Evolutionary conservation across 1,140 invertebrate genomes (phyloP).

Genomic region (Papilio machaon): DNA sequence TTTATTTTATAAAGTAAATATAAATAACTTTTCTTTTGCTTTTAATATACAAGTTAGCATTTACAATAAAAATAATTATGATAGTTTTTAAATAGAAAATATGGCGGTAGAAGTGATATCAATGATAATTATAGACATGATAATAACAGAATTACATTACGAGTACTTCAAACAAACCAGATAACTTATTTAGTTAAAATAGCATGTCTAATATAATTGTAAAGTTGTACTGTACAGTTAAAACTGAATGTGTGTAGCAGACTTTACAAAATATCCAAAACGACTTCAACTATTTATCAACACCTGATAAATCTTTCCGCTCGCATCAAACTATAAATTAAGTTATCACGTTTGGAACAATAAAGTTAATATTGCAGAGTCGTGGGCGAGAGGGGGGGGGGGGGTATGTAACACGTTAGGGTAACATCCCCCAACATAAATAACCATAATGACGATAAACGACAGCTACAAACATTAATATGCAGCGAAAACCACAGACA

Average conservation of each 20-base stretch:
- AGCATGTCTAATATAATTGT: too few species aligned
- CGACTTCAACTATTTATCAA: not conserved
- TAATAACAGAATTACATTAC: too few species aligned
- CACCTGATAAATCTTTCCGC: not conserved
- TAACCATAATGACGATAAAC: conserved; percentile 12
- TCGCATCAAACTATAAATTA: not conserved
- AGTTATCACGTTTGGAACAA: conserved; percentile 6
- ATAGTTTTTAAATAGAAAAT: too few species aligned
- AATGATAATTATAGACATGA: too few species aligned
- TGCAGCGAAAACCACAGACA: conserved; percentile 1
- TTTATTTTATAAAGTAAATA: not conserved
- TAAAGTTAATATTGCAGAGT: conserved; percentile 1
- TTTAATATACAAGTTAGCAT: not conserved
- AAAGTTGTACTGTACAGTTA: too few species aligned
- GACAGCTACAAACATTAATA: not conserved
- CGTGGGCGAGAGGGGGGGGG: not conserved
- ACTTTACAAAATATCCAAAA: not conserved
- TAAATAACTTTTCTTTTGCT: too few species aligned
- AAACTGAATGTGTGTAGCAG: too few species aligned
- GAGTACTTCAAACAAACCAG: too few species aligned
- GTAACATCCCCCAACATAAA: conserved; percentile 12
- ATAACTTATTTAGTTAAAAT: too few species aligned
- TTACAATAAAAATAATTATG: not conserved
- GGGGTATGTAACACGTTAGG: conserved; percentile 1
- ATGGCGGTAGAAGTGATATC: too few species aligned